Evolutionary conservation across 2,113 vertebrate species (phyloP), one percentile per base, ranked within the genome.

Genomic region (Notothenia coriiceps): DNA sequence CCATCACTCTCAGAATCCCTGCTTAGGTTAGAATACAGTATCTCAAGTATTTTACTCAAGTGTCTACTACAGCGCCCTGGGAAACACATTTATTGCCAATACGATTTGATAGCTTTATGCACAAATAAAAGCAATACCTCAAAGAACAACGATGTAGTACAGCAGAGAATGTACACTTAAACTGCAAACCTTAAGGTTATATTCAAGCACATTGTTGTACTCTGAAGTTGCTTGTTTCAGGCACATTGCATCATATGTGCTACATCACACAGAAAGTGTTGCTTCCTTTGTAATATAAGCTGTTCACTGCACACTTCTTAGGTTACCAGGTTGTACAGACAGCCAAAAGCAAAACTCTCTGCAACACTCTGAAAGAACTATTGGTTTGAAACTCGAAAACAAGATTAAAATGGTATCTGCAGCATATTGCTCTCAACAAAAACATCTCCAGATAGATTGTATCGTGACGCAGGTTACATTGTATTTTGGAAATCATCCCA

Each of bases 241-340:
- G 5, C 67, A 10, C 5, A 22, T 91, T 89, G 72, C 84, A 74
- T 91, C 78, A 88, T 20, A 66, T 74, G 20, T 70, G 29, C 55
- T 57, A 10, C 78, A 74, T 81, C 76, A 76, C 74, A 64, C 51
- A 50, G 56, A 77, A 29, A n/a, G 13, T 18, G 5, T 54, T 68
- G 25, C 72, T 70, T 78, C n/a, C 40, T 74, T 83, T 85, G 15
- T 70, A 29, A 29, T 29, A 14, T 11, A 0, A 3, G 2, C 25
- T 68, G 8, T 0, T 55, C 51, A 1, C 33, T 50, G 61, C n/a
- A 54, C 18, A 56, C 52, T 44, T 65, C 55, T 61, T 61, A 15
- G 14, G 73, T 46, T 64, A 59, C 47, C 9, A 72, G 68, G 12
- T 13, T 51, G n/a, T n/a, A 44, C 56, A 60, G 35, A 33, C 55